Evolutionary conservation across 2,113 vertebrate species (phyloP).

Genomic region (Coregonus clupeaformis): DNA sequence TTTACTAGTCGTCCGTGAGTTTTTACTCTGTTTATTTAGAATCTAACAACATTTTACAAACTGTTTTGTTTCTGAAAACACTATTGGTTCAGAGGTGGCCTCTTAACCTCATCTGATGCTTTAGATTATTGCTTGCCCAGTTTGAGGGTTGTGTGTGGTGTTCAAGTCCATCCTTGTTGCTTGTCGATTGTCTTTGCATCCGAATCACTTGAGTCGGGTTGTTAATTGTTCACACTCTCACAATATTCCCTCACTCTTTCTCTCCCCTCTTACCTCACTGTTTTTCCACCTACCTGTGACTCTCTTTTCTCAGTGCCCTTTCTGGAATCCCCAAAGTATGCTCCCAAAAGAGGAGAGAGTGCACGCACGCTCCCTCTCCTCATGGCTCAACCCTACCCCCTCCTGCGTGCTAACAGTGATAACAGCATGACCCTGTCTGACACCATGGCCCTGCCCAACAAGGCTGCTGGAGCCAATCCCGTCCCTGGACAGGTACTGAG

Average conservation of each 20-base stretch:
- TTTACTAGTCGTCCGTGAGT: too few species aligned
- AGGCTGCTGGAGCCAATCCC: constrained; percentile 60
- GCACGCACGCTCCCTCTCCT: constrained; percentile 73
- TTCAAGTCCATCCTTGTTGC: not conserved
- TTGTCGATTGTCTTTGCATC: not conserved
- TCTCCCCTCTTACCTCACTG: not conserved
- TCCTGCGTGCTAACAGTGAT: constrained; percentile 88
- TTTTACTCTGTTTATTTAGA: too few species aligned
- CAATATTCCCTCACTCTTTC: not conserved
- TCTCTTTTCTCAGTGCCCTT: constrained; percentile 77
- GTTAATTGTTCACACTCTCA: not conserved
- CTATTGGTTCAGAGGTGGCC: too few species aligned
- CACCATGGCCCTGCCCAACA: constrained; percentile 70
- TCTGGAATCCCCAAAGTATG: constrained; percentile 87
- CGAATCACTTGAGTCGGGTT: not conserved
- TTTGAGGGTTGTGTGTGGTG: too few species aligned
- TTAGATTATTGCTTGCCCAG: too few species aligned
- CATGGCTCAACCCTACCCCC: constrained; percentile 66
- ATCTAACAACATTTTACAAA: too few species aligned
- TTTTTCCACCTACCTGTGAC: not conserved
- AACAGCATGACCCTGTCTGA: constrained; percentile 84
- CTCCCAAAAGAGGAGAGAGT: constrained; percentile 76
- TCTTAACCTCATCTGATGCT: too few species aligned
- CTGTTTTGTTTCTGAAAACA: too few species aligned
- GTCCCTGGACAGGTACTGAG: constrained; percentile 64